A percentile compares a stretch with the other conserved stretches of the same genome.
Conservation (phyloP, 1,140 invertebrate genomes). For the Cydia splendana region DNA sequence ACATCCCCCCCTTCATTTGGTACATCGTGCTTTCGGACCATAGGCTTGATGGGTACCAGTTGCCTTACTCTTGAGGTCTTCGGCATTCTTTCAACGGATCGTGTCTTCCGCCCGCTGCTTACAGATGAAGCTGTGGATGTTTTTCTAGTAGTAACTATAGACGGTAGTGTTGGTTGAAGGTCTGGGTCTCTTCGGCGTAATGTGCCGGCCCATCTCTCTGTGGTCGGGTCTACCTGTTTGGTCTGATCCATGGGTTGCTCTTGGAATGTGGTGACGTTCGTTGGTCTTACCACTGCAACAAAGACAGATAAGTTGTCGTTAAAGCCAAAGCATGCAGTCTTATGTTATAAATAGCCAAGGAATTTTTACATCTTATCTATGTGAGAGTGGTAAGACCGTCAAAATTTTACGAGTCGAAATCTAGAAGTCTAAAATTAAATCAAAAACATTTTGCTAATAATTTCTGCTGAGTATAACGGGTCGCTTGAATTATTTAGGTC, state of each 20-base stretch:
- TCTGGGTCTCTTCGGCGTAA: constrained; percentile 83
- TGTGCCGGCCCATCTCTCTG: constrained; percentile 82
- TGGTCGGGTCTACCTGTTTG: constrained; percentile 70
- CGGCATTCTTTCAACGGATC: constrained; percentile 80
- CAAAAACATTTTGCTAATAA: too few species aligned
- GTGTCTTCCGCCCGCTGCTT: constrained; percentile 75
- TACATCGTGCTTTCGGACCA: constrained; percentile 60
- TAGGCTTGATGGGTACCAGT: constrained; percentile 68
- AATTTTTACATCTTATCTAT: background rate
- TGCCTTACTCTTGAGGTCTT: constrained; percentile 56
- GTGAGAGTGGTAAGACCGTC: constrained; percentile 26
- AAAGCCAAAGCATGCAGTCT: background rate
- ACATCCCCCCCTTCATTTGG: constrained; percentile 59
- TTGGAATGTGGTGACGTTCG: constrained; percentile 57
- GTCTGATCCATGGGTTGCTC: constrained; percentile 54
- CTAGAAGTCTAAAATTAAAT: background rate
- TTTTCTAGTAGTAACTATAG: constrained; percentile 75
- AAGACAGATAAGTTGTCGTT: constrained; percentile 7
- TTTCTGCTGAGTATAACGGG: too few species aligned
- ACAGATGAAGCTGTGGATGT: constrained; percentile 55
- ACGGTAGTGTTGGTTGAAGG: constrained; percentile 83
- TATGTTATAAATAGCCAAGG: background rate
- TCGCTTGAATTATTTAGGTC: too few species aligned
- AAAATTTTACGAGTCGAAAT: background rate
- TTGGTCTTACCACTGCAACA: constrained; percentile 68